A percentile compares a stretch with the other conserved stretches of the same genome.
These are phyloP conservation scores for Falco punctatus DNA, from an alignment of 2,113 vertebrate species.

Conservation along the genomic window DNA sequence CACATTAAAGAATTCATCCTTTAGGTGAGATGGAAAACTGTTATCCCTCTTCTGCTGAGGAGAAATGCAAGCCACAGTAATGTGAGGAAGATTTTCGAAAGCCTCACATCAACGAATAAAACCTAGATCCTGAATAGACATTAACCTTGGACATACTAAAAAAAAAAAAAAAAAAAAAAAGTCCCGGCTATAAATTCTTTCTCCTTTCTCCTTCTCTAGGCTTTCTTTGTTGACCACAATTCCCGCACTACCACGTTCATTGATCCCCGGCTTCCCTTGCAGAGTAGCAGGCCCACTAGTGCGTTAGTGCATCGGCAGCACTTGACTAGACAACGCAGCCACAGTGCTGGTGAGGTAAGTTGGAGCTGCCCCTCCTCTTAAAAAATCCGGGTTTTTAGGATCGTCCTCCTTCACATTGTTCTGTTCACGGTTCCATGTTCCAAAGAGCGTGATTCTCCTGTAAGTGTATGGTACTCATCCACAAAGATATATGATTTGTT, in stretches of 20 bases:
- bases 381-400: rapidly evolving
- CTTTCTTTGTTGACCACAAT: slow-evolving; percentile 99
- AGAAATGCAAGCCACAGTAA: not conserved
- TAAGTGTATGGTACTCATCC: rapidly evolving
- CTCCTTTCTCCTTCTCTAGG: slow-evolving; percentile 68
- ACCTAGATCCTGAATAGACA: not conserved
- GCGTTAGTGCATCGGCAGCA: slow-evolving; percentile 93
- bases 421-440: rapidly evolving
- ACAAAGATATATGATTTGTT: not conserved
- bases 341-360: slow-evolving; percentile 95
- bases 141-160: not conserved
- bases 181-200: not conserved
- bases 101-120: not conserved
- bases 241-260: slow-evolving; percentile 97
- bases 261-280: slow-evolving; percentile 93
- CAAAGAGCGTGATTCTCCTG: not conserved
- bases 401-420: not conserved
- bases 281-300: slow-evolving; percentile 92
- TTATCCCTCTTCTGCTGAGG: not conserved
- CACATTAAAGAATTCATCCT: not conserved
- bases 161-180: too few relatives aligned
- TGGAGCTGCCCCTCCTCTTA: not conserved
- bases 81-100: not conserved
- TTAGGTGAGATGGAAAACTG: not conserved
- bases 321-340: slow-evolving; percentile 93